Base-by-base conservation (phyloP, 2,888 invertebrate species). In the Graphium colonna region DNA sequence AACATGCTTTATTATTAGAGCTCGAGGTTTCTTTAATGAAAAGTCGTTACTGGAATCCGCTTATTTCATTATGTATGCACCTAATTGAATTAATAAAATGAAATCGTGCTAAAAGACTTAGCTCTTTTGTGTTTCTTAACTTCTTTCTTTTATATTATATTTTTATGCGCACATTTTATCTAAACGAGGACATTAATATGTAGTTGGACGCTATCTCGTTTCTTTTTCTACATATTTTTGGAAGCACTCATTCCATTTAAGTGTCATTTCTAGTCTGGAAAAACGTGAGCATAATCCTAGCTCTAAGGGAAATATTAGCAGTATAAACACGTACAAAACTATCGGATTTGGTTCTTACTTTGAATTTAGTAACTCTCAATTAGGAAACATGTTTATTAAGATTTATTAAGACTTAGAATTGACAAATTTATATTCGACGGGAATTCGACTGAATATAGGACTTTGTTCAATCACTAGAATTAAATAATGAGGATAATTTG, bases 301-400 rank as follows among this genome's bases (percentile, higher is more conserved):
- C 47, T 48, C 38, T 10, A 16, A 16, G 17, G 4, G 8, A 5
- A 10, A 10, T 38, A 48, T 52, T 33, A 28, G 43, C 36, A 52
- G 42, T 52, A 28, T 52, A 17, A 38, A 47, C 52, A 52, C 52
- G 52, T 52, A 48, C 13, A 47, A 10, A 52, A 49, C 43, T 53
- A 53, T 48, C 43, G 28, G 31, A 49, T 44, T 49, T 38, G 12
- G 43, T n/a, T 31, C 38, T 31, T 17, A 45, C 16, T 52, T 47
- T 45, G 40, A 47, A 39, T 48, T 52, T 26, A 17, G 38, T 1
- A 38, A 47, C 16, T 36, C 42, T 28, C 38, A 47, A 52, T 52
- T 48, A 43, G 17, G 21, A 47, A 48, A 21, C 38, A 38, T 42
- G 38, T 47, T 42, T 39, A 43, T 45, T 31, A 33, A 31, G 33